phyloP scores from a whole-genome alignment of 2,888 invertebrate genomes.

The Hirtodrosophila trivittata region DNA sequence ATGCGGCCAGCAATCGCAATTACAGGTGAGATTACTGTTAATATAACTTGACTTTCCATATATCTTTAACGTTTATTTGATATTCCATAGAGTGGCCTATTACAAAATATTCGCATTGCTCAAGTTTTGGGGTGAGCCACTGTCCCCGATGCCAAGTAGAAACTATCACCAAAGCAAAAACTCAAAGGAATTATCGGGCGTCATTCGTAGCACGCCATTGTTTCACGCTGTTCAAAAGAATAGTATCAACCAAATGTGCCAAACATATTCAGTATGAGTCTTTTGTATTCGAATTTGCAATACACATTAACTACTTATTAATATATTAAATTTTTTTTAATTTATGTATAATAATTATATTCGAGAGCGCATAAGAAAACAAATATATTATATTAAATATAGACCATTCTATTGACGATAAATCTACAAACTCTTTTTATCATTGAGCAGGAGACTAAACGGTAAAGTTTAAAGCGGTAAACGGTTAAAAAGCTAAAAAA shows the following conservation, averaged over 20 bases:
- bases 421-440: too few species aligned
- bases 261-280: constrained; percentile 82
- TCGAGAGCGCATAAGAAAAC: constrained; percentile 33
- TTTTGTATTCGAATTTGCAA: constrained; percentile 59
- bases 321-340: constrained; percentile 42
- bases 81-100: constrained; percentile 80
- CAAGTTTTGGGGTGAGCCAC: constrained; percentile 83
- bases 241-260: constrained; percentile 81
- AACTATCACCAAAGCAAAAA: constrained; percentile 83
- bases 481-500: too few species aligned
- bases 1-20: constrained; percentile 94
- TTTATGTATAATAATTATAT: constrained; percentile 44
- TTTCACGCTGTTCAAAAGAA: constrained; percentile 80
- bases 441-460: too few species aligned
- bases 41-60: too few species aligned
- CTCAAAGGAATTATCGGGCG: constrained; percentile 81
- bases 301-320: constrained; percentile 61
- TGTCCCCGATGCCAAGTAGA: constrained; percentile 83
- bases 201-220: constrained; percentile 81
- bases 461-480: too few species aligned
- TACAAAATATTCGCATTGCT: constrained; percentile 81
- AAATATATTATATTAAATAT: constrained; percentile 20
- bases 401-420: constrained; percentile 27
- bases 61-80: neutral
- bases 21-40: too few species aligned